Evolutionary conservation across 2,888 invertebrate genomes (phyloP).

Genomic region (Platycheirus albimanus): DNA sequence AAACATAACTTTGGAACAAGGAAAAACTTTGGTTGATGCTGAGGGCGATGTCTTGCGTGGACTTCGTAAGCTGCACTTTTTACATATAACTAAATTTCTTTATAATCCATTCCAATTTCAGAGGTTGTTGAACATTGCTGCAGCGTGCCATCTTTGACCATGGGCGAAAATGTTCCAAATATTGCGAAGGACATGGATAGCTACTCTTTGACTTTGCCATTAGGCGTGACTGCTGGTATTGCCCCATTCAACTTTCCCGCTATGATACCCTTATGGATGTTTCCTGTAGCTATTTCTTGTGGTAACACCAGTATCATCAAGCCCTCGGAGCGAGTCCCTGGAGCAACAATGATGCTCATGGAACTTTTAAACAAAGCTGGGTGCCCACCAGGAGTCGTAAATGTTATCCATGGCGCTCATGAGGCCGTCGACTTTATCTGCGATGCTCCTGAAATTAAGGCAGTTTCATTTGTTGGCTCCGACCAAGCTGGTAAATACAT

Average conservation of each 20-base stretch:
- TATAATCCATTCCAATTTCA: slow-evolving; percentile 80
- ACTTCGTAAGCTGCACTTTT: slow-evolving; percentile 90
- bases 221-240: slow-evolving; percentile 95
- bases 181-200: slow-evolving; percentile 98
- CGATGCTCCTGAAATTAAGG: slow-evolving; percentile 96
- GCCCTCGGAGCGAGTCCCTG: slow-evolving; percentile 99
- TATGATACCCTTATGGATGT: slow-evolving; percentile 99
- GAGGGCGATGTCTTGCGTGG: slow-evolving; percentile 99
- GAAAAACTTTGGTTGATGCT: slow-evolving; percentile 98
- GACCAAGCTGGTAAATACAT: slow-evolving; percentile 98
- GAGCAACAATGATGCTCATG: slow-evolving; percentile 97
- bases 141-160: slow-evolving; percentile 94
- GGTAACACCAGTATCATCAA: slow-evolving; percentile 98
- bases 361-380: slow-evolving; percentile 97
- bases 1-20: slow-evolving; percentile 97
- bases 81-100: slow-evolving; percentile 76
- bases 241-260: slow-evolving; percentile 99
- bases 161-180: slow-evolving; percentile 94
- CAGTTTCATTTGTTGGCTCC: slow-evolving; percentile 99
- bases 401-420: slow-evolving; percentile 97
- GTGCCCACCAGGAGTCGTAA: slow-evolving; percentile 97
- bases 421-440: slow-evolving; percentile 98
- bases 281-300: slow-evolving; percentile 92
- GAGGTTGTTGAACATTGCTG: slow-evolving; percentile 99
- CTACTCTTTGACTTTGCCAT: slow-evolving; percentile 93